Evolutionary conservation across 2,113 vertebrate genomes (phyloP).

Genomic region (Brienomyrus brachyistius): DNA sequence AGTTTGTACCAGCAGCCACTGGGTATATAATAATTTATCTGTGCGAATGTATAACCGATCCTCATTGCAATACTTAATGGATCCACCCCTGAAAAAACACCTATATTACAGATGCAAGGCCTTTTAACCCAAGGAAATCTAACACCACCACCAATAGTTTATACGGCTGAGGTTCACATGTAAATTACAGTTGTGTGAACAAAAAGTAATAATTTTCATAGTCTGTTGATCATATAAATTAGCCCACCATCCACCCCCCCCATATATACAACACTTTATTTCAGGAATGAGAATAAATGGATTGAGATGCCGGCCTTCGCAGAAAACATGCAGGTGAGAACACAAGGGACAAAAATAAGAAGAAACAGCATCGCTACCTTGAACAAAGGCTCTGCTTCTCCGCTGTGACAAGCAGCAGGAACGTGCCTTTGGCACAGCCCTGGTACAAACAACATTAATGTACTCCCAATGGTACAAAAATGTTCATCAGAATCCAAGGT

Average conservation of each 20-base stretch:
- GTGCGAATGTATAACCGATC: not conserved
- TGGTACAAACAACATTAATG: not conserved
- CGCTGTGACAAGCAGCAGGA: not conserved
- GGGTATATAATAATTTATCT: not conserved
- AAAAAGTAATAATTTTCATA: constrained; percentile 1
- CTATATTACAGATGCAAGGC: not conserved
- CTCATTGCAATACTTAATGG: not conserved
- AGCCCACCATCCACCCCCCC: not conserved
- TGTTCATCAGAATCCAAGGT: not conserved
- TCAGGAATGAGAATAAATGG: not conserved
- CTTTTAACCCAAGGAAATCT: not conserved
- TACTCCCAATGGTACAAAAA: no score
- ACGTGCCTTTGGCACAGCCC: not conserved
- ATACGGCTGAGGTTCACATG: not conserved
- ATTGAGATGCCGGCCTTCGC: not conserved
- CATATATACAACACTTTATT: not conserved
- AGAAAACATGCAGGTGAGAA: not conserved
- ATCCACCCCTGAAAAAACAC: not conserved
- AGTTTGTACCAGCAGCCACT: not conserved
- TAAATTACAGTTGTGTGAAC: not conserved
- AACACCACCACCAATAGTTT: not conserved
- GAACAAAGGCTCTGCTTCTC: not conserved
- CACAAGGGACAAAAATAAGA: not conserved
- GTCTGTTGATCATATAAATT: not conserved
- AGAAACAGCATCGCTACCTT: not conserved